Percentiles rank a stretch among this genome's conserved stretches.
phyloP scores from a whole-genome alignment of 1,140 invertebrate genomes.

The Hypsibius dujardini region DNA sequence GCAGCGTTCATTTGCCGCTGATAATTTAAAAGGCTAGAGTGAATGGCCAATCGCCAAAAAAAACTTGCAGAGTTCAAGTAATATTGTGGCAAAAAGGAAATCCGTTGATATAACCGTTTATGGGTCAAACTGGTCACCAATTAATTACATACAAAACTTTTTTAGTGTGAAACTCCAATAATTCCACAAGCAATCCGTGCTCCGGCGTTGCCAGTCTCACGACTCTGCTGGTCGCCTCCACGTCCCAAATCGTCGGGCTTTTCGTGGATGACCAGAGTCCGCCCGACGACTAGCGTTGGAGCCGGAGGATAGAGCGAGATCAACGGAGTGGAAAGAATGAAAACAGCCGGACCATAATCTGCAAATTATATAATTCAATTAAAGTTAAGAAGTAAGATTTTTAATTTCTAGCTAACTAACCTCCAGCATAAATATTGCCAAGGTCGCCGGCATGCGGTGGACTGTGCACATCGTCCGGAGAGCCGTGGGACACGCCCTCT shows the following conservation, averaged over 20 bases:
- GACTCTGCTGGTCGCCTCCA: slow-evolving; percentile 16
- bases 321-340: slow-evolving; percentile 23
- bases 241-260: slow-evolving; percentile 25
- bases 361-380: slow-evolving; percentile 20
- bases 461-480: slow-evolving; percentile 29
- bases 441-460: slow-evolving; percentile 40
- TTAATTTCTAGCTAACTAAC: background rate
- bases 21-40: no score
- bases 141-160: background rate
- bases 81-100: no score
- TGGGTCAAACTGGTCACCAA: background rate
- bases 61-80: no score
- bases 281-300: slow-evolving; percentile 15
- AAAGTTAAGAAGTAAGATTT: background rate
- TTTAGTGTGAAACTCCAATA: slow-evolving; percentile 16
- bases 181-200: slow-evolving; percentile 17
- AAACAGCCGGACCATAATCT: slow-evolving; percentile 9
- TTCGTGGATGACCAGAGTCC: slow-evolving; percentile 25
- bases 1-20: no score
- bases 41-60: no score
- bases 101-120: no score
- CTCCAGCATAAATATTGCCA: slow-evolving; percentile 31
- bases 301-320: slow-evolving; percentile 19
- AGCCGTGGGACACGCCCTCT: slow-evolving; percentile 35
- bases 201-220: slow-evolving; percentile 19